A percentile compares a stretch with the other conserved stretches of the same genome.
Evolutionary conservation across 2,888 invertebrate species (phyloP).

Genomic region (Mesopsocus fuscifrons): DNA sequence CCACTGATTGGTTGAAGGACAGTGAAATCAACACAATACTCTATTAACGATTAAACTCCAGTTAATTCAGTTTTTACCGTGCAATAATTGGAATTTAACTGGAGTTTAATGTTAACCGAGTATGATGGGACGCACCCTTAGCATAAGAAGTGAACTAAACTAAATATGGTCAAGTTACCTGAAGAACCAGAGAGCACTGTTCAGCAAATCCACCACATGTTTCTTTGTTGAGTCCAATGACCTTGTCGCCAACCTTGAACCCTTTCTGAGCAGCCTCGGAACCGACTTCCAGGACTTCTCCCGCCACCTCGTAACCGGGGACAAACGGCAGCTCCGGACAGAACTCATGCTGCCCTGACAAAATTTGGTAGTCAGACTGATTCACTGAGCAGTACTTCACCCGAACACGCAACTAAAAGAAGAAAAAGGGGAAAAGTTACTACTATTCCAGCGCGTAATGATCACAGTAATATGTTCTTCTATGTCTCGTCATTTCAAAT

Average conservation of each 20-base stretch:
- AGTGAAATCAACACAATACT: no score
- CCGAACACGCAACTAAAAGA: conserved; percentile 35
- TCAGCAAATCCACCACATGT: conserved; percentile 38
- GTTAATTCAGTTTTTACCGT: no score
- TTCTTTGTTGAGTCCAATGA: conserved; percentile 35
- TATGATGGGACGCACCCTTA: no score
- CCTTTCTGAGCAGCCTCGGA: conserved; percentile 22
- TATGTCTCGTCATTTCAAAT: no score
- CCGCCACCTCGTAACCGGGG: conserved; percentile 44
- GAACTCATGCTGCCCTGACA: conserved; percentile 28
- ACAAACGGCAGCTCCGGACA: conserved; percentile 32
- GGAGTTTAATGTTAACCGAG: no score
- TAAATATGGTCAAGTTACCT: no score
- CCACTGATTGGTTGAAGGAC: no score
- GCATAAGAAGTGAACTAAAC: no score
- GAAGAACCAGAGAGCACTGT: conserved; percentile 31
- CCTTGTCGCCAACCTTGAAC: conserved; percentile 32
- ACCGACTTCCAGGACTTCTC: conserved; percentile 32
- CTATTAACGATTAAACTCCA: no score
- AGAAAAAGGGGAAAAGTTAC: background rate
- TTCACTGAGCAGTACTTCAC: conserved; percentile 46
- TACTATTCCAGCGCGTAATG: background rate
- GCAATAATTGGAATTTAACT: no score
- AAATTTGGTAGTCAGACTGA: conserved; percentile 35
- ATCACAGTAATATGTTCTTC: conserved; percentile 1